These are phyloP conservation scores for Eriosoma lanigerum DNA, from an alignment of 1,140 invertebrate genomes.

Conservation along the genomic window DNA sequence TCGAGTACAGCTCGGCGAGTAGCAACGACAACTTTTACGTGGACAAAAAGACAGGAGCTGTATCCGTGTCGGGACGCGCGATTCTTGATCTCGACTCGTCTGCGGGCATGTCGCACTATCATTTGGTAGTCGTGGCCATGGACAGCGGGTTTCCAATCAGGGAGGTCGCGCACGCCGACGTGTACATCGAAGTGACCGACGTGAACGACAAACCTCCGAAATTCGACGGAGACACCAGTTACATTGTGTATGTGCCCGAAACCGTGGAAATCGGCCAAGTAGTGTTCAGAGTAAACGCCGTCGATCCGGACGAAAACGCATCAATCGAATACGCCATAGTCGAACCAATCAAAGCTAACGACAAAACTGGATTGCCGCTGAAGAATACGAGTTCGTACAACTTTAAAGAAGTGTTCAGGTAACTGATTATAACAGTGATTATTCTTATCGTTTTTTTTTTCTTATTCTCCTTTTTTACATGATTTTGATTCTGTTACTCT, in stretches of 20 bases:
- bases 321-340: slow-evolving; percentile 70
- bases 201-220: slow-evolving; percentile 81
- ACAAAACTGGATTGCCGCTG: slow-evolving; percentile 73
- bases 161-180: slow-evolving; percentile 74
- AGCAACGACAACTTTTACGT: slow-evolving; percentile 81
- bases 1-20: slow-evolving; percentile 68
- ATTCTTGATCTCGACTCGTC: slow-evolving; percentile 69
- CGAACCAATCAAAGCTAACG: slow-evolving; percentile 70
- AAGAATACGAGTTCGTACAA: slow-evolving; percentile 58
- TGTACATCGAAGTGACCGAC: slow-evolving; percentile 73
- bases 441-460: too few species aligned
- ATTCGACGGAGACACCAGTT: slow-evolving; percentile 67
- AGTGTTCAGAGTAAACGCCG: slow-evolving; percentile 67
- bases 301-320: slow-evolving; percentile 71
- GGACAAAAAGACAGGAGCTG: slow-evolving; percentile 66
- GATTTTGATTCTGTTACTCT: too few species aligned
- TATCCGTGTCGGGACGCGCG: slow-evolving; percentile 73
- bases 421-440: too few species aligned
- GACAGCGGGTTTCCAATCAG: slow-evolving; percentile 73
- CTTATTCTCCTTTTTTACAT: too few species aligned
- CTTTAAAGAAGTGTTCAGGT: slow-evolving; percentile 29
- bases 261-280: slow-evolving; percentile 66
- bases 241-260: slow-evolving; percentile 72
- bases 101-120: slow-evolving; percentile 65
- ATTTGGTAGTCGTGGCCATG: slow-evolving; percentile 71